Base-by-base conservation (phyloP, 1,140 invertebrate species). In the Drosophila saltans region DNA sequence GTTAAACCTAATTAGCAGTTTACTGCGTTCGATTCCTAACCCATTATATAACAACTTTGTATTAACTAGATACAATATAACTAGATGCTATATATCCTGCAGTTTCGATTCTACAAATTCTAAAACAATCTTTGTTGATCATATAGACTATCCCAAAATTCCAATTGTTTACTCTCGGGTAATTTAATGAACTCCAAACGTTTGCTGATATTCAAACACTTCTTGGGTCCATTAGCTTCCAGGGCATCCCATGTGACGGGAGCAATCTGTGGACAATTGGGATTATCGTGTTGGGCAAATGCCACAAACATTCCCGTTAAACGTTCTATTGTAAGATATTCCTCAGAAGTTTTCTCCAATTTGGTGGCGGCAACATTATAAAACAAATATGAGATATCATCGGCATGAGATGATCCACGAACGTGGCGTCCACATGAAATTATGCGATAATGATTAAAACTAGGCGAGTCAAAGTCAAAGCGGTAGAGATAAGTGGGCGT, bases 371-470 rank as follows among this genome's bases (percentile, higher is more conserved):
- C 69, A 48, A 80, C 75, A 56, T 90, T 92, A 69, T 93, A 92
- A 75, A 95, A 96, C 8, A 95, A 64, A 81, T 95, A 95, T 62
- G 94, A 94, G 0, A 95, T 6, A 69, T 96, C 95, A 68, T 96
- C 95, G 0, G 93, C 94, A 81, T 96, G 95, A 66, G 92, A 93
- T 2, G 93, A 93, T 8, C 91, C 88, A 2, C 83, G 72, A 1
- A 82, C 69, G 39, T 86, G 79, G 9, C 58, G 74, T 0, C 83
- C 92, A 92, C 28, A 94, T 92, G 59, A 41, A 43, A 66, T 77
- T 78, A 64, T 92, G n/a, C 90, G 76, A 48, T 67, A 78, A 59
- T 81, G 69, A 72, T 92, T 92, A 10, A 71, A 85, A 5, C 59
- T 63, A 21, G 80, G 69, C 0, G 92, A 89, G 21, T 93, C 92